These are phyloP conservation scores for Drosophila sp. DNA, from an alignment of 1,140 invertebrate genomes.

Conservation along the genomic window DNA sequence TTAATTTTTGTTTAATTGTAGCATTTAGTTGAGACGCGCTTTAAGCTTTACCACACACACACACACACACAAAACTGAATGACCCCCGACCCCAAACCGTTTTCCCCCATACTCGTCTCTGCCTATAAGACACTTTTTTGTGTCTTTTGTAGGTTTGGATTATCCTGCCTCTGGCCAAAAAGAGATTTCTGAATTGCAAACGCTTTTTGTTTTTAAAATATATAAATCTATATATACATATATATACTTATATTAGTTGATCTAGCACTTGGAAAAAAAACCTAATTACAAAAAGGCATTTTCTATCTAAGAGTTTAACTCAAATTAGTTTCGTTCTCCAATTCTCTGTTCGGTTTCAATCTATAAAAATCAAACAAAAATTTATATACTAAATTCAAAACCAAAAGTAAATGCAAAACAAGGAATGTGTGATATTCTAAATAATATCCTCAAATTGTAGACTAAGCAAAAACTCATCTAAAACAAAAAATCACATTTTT, in stretches of 20 bases:
- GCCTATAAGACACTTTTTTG: background rate
- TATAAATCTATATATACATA: background rate
- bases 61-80: conserved; percentile 41
- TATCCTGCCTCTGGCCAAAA: conserved; percentile 23
- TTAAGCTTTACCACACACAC: conserved; percentile 59
- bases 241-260: conserved; percentile 9
- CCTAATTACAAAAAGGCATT: conserved; percentile 11
- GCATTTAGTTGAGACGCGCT: conserved; percentile 68
- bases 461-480: background rate
- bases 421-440: conserved; percentile 76
- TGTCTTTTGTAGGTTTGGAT: background rate
- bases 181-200: conserved; percentile 32
- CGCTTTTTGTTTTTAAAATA: conserved; percentile 37
- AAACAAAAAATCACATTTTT: background rate
- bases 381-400: conserved; percentile 13
- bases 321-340: conserved; percentile 12
- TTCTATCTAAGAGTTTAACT: conserved; percentile 22
- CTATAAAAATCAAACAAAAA: conserved; percentile 19
- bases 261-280: conserved; percentile 8
- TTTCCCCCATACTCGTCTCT: background rate
- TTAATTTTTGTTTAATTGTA: conserved; percentile 53
- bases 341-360: conserved; percentile 18
- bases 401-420: conserved; percentile 35
- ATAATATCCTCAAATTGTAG: conserved; percentile 70
- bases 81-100: conserved; percentile 16